Conservation (phyloP, 2,113 vertebrate species). For the Oncorhynchus masou region DNA sequence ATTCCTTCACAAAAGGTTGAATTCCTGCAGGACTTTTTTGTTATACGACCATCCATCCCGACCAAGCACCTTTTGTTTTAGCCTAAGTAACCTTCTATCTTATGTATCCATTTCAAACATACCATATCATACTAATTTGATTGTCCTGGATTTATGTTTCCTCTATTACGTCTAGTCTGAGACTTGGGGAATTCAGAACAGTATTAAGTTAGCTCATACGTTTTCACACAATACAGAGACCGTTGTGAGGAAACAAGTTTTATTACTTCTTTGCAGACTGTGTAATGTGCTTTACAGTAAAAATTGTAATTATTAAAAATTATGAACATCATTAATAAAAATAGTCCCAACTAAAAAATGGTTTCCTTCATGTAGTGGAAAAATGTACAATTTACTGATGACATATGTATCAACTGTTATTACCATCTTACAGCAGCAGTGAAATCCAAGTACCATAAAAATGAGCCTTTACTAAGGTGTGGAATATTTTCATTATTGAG, state of each 20-base stretch:
- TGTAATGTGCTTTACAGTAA: slow-evolving; percentile 18
- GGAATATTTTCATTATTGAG: neutral
- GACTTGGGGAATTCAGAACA: neutral
- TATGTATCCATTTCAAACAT: too few relatives aligned
- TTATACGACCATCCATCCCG: too few relatives aligned
- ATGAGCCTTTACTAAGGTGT: neutral
- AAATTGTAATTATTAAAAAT: neutral
- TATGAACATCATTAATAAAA: neutral
- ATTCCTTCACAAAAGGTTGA: too few relatives aligned
- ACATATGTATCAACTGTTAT: neutral
- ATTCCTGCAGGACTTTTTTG: too few relatives aligned
- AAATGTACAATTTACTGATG: neutral
- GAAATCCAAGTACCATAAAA: neutral
- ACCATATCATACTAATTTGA: too few relatives aligned
- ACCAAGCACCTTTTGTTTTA: too few relatives aligned
- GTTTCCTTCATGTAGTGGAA: too few relatives aligned
- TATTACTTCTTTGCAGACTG: slow-evolving; percentile 19
- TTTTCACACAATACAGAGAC: neutral
- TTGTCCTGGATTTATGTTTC: too few relatives aligned
- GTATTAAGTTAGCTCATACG: neutral
- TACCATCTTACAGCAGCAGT: neutral
- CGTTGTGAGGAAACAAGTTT: slow-evolving; percentile 5
- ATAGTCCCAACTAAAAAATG: neutral
- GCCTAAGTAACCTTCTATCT: too few relatives aligned
- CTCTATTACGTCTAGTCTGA: too few relatives aligned